Percentiles rank a stretch among this genome's conserved stretches.
Conservation (phyloP, 2,797 vertebrate species). For the Oreonectes daqikongensis region DNA sequence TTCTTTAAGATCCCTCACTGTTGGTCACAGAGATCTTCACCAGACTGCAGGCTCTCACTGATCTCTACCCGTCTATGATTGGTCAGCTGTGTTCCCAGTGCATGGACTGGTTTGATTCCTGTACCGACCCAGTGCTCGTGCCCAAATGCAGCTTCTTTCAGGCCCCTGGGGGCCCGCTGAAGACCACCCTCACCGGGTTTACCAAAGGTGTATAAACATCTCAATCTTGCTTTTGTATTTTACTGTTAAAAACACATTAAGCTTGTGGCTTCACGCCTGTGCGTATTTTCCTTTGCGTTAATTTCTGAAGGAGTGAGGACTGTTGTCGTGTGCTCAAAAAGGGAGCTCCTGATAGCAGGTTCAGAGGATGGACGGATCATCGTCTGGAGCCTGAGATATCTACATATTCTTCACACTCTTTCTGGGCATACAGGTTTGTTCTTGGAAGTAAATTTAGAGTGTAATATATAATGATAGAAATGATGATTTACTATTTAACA, state of each 20-base stretch:
- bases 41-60: slow-evolving; percentile 70
- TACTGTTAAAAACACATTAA: not conserved
- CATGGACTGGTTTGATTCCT: slow-evolving; percentile 71
- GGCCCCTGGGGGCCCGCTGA: slow-evolving; percentile 75
- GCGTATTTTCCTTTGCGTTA: slow-evolving; percentile 7
- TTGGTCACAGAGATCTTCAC: slow-evolving; percentile 77
- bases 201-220: slow-evolving; percentile 70
- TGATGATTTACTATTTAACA: no score
- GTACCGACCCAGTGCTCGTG: slow-evolving; percentile 73
- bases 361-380: slow-evolving; percentile 72
- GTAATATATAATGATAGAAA: no score
- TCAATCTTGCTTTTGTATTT: slow-evolving; percentile 3
- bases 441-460: not conserved
- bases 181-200: slow-evolving; percentile 66
- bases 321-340: slow-evolving; percentile 70
- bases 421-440: slow-evolving; percentile 76
- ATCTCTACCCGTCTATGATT: slow-evolving; percentile 67
- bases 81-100: slow-evolving; percentile 78
- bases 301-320: slow-evolving; percentile 71
- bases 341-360: slow-evolving; percentile 74
- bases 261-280: not conserved
- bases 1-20: slow-evolving; percentile 69
- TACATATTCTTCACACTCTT: slow-evolving; percentile 71
- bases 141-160: slow-evolving; percentile 80
- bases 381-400: slow-evolving; percentile 74